A percentile compares a stretch with the other conserved stretches of the same genome.
These are phyloP conservation scores for Apogon talboti DNA, from an alignment of 2,797 vertebrate genomes.

Conservation along the genomic window DNA sequence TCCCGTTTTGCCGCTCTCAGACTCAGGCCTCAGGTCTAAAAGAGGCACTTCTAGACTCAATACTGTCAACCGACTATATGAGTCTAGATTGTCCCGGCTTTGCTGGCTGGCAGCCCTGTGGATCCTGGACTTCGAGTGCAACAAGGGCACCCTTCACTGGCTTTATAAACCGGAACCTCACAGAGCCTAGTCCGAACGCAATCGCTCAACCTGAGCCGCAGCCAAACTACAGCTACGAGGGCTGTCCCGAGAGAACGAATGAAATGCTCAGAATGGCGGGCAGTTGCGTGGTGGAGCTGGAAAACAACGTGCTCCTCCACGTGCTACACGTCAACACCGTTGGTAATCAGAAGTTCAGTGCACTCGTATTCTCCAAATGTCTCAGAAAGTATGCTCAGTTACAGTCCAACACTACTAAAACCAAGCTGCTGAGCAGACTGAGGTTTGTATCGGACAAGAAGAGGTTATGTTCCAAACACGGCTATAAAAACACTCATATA, in stretches of 20 bases:
- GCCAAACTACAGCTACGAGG: too few relatives aligned
- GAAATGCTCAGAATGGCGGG: background rate
- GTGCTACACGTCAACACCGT: slow-evolving; percentile 43
- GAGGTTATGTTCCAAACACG: slow-evolving; percentile 7
- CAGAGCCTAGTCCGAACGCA: background rate
- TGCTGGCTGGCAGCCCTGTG: slow-evolving; percentile 17
- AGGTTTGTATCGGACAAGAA: slow-evolving; percentile 36
- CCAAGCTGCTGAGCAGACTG: slow-evolving; percentile 22
- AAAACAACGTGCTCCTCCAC: slow-evolving; percentile 1
- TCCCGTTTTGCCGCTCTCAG: too few relatives aligned
- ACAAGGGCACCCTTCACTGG: slow-evolving; percentile 5
- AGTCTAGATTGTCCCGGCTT: background rate
- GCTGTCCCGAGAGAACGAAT: too few relatives aligned
- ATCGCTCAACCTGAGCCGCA: too few relatives aligned
- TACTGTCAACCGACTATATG: background rate
- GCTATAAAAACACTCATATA: slow-evolving; percentile 37
- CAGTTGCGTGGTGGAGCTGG: slow-evolving; percentile 22
- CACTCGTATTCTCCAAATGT: background rate
- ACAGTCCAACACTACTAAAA: slow-evolving; percentile 47
- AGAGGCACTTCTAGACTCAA: too few relatives aligned
- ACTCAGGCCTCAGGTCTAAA: too few relatives aligned
- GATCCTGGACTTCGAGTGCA: background rate
- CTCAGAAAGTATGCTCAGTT: background rate
- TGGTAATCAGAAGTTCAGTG: slow-evolving; percentile 25
- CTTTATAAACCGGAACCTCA: slow-evolving; percentile 23